Evolutionary conservation across 2,888 invertebrate species (phyloP).

Genomic region (Stenodera caucasica): DNA sequence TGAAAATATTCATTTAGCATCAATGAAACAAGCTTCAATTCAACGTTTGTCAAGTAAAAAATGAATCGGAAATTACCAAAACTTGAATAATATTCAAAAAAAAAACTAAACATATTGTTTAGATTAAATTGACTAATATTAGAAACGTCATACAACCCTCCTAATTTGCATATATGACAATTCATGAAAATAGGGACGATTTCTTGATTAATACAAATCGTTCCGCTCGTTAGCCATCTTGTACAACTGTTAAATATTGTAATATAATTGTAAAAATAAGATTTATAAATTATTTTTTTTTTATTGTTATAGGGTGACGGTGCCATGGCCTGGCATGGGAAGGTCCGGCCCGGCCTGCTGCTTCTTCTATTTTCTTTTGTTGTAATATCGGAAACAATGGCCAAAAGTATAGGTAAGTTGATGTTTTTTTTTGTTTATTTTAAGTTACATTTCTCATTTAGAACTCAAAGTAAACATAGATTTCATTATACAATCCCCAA

Average conservation of each 20-base stretch:
- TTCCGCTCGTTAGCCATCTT: not conserved
- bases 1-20: constrained; percentile 8
- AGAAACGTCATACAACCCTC: not conserved
- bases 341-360: constrained; percentile 55
- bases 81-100: not conserved
- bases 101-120: not conserved
- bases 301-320: constrained; percentile 52
- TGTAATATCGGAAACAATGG: constrained; percentile 52
- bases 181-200: constrained; percentile 8
- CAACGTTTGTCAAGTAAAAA: not conserved
- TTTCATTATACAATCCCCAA: not conserved
- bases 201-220: constrained; percentile 11
- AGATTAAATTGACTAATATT: constrained; percentile 1
- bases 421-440: too few relatives aligned
- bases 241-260: not conserved
- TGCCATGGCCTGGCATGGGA: constrained; percentile 57
- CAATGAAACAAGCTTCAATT: not conserved
- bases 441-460: too few relatives aligned
- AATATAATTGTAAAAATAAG: too few relatives aligned
- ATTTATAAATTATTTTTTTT: not conserved
- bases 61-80: not conserved
- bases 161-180: constrained; percentile 9
- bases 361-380: constrained; percentile 51
- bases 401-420: constrained; percentile 51
- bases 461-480: not conserved